Conservation (phyloP, 53 echinoderm and acorn worm genomes). For the Echinarachnius parma region DNA sequence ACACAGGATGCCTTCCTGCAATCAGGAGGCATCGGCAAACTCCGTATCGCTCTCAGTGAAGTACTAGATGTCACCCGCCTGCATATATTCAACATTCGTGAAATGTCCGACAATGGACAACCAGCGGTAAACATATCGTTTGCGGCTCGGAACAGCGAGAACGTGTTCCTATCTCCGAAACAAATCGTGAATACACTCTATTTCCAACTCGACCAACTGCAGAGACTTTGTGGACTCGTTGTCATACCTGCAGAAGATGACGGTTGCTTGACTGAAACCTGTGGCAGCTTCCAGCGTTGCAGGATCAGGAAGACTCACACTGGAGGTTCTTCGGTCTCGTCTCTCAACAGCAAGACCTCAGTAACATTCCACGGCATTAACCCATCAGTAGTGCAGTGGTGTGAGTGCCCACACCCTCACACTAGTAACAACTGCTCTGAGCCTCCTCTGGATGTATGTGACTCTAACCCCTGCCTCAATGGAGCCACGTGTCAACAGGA, state of each 20-base stretch:
- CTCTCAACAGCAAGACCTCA: slow-evolving; percentile 40
- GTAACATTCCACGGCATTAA: slow-evolving; percentile 72
- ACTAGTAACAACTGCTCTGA: slow-evolving; percentile 75
- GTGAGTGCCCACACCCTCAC: slow-evolving; percentile 70
- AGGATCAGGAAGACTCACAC: slow-evolving; percentile 63
- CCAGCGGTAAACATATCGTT: slow-evolving; percentile 68
- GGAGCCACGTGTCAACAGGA: slow-evolving; percentile 60
- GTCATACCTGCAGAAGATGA: slow-evolving; percentile 82
- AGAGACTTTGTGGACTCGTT: slow-evolving; percentile 65
- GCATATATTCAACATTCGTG: slow-evolving; percentile 67
- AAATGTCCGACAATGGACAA: slow-evolving; percentile 33
- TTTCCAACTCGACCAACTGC: slow-evolving; percentile 69
- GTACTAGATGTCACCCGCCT: slow-evolving; percentile 61
- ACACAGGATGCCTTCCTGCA: slow-evolving; percentile 61
- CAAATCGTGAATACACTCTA: slow-evolving; percentile 71
- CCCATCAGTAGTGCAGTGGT: slow-evolving; percentile 75
- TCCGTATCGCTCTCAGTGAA: slow-evolving; percentile 62
- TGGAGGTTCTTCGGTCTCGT: slow-evolving; percentile 53
- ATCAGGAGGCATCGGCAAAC: slow-evolving; percentile 43
- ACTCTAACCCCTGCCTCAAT: slow-evolving; percentile 73
- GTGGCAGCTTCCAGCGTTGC: slow-evolving; percentile 67
- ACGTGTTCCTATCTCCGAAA: slow-evolving; percentile 64
- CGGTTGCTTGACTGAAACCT: slow-evolving; percentile 68
- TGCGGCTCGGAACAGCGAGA: slow-evolving; percentile 59
- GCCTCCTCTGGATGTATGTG: slow-evolving; percentile 53